phyloP scores from a whole-genome alignment of 2,888 invertebrate genomes.

The Ormyrus thymus region DNA sequence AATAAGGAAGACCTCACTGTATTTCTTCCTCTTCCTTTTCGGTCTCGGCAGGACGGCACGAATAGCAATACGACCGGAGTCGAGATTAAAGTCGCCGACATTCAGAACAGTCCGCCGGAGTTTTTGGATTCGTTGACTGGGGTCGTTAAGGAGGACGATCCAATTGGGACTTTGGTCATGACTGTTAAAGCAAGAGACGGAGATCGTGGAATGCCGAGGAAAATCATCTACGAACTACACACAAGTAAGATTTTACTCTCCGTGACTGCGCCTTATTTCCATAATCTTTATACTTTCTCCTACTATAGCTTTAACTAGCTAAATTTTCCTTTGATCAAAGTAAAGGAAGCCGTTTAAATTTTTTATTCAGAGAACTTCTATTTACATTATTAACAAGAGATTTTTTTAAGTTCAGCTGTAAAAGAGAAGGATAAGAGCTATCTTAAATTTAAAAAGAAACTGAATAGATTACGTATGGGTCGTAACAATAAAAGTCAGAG shows the following conservation, averaged over 20 bases:
- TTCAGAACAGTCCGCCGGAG: slow-evolving; percentile 91
- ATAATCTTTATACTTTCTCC: too few relatives aligned
- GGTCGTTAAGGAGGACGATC: slow-evolving; percentile 87
- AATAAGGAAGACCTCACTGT: background rate
- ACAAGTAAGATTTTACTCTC: slow-evolving; percentile 80
- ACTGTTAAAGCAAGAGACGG: slow-evolving; percentile 89
- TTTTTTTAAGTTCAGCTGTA: too few relatives aligned
- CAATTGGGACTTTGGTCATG: slow-evolving; percentile 88
- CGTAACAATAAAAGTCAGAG: slow-evolving; percentile 36
- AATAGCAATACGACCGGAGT: slow-evolving; percentile 85
- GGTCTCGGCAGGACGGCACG: slow-evolving; percentile 82
- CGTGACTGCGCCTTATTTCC: too few relatives aligned
- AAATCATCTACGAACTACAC: slow-evolving; percentile 85
- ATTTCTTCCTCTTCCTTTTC: too few relatives aligned
- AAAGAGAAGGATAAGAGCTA: too few relatives aligned
- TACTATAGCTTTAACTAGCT: too few relatives aligned
- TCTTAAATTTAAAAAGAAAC: background rate
- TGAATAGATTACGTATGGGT: slow-evolving; percentile 8
- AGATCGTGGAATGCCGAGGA: slow-evolving; percentile 88
- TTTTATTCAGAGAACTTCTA: background rate
- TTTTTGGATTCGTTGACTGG: slow-evolving; percentile 88
- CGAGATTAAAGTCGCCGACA: slow-evolving; percentile 87
- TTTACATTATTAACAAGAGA: background rate
- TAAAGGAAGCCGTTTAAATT: too few relatives aligned
- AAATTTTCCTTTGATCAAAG: too few relatives aligned